Evolutionary conservation across 2,797 vertebrate genomes (phyloP), one percentile per base, ranked within the genome.

Genomic region (Artibeus jamaicensis): DNA sequence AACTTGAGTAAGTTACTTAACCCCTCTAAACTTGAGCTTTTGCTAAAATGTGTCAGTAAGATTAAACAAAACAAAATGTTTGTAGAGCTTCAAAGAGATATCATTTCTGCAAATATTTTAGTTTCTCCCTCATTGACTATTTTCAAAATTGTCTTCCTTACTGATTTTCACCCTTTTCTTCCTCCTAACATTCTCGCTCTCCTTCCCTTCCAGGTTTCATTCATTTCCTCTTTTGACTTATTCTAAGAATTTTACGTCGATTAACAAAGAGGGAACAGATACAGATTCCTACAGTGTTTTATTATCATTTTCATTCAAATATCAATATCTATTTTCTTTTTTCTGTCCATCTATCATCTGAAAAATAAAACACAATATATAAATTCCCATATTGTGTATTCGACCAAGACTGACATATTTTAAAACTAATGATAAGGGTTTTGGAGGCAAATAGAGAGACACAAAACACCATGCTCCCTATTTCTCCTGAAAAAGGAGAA

Each of bases 301-400:
- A 3, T 89, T 83, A 62, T 50, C 68, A 1, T 87, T 84, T 89
- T n/a, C 11, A 68, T 59, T 15, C 81, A 85, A n/a, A 8, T 59
- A 22, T 62, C 42, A 68, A 14, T 39, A 8, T 50, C 46, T 65
- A 37, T 57, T 44, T 22, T 82, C 34, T 86, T n/a, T 92, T 74
- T 21, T 26, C 18, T 87, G 16, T 67, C 15, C 68, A 78, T 50
- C 53, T 77, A 37, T 71, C 5, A 4, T 9, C 9, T 86, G 3
- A 77, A 95, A 96, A 65, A 55, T 67, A 86, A 78, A 87, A 77
- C 2, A 88, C 7, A 91, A 32, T n/a, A 81, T 71, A 29, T n/a
- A 77, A 73, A 48, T 93, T 65, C 8, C 67, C 34, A 91, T 65
- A 29, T 57, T 93, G 18, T 10, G 37, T 71, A 22, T 71, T 89